These are phyloP conservation scores for Drosophila nigrodunni DNA, from an alignment of 1,140 invertebrate genomes.

Conservation along the genomic window DNA sequence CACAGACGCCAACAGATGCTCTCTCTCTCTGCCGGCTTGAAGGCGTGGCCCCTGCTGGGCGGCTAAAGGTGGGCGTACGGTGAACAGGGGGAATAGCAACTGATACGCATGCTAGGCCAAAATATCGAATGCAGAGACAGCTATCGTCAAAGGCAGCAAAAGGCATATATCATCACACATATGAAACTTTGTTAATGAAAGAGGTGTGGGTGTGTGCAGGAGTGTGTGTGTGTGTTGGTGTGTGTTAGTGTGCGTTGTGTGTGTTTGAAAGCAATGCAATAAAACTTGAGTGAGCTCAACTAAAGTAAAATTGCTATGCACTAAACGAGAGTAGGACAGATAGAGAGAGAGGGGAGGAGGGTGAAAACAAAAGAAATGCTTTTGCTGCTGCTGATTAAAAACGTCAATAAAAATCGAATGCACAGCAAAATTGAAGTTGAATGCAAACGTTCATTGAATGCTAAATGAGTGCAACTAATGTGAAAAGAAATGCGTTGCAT, in stretches of 20 bases:
- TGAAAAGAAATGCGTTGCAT: constrained; percentile 59
- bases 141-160: constrained; percentile 51
- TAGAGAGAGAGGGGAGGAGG: too few relatives aligned
- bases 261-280: constrained; percentile 64
- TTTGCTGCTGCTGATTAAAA: constrained; percentile 73
- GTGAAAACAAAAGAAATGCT: not conserved
- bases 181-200: constrained; percentile 83
- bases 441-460: constrained; percentile 72
- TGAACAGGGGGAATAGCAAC: constrained; percentile 1
- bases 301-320: constrained; percentile 57
- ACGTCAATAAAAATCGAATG: constrained; percentile 78
- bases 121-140: constrained; percentile 11
- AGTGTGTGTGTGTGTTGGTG: not conserved
- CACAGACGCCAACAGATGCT: constrained; percentile 52
- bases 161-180: constrained; percentile 73
- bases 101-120: constrained; percentile 31
- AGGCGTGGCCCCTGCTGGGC: constrained; percentile 8
- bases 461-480: constrained; percentile 76
- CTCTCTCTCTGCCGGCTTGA: not conserved
- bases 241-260: constrained; percentile 2
- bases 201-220: constrained; percentile 51
- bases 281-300: constrained; percentile 73
- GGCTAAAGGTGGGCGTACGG: too few relatives aligned
- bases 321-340: too few relatives aligned
- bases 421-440: constrained; percentile 74